Percentiles rank a stretch among this genome's conserved stretches.
Evolutionary conservation across 2,888 invertebrate species (phyloP).

Genomic region (Mylabris sibirica): DNA sequence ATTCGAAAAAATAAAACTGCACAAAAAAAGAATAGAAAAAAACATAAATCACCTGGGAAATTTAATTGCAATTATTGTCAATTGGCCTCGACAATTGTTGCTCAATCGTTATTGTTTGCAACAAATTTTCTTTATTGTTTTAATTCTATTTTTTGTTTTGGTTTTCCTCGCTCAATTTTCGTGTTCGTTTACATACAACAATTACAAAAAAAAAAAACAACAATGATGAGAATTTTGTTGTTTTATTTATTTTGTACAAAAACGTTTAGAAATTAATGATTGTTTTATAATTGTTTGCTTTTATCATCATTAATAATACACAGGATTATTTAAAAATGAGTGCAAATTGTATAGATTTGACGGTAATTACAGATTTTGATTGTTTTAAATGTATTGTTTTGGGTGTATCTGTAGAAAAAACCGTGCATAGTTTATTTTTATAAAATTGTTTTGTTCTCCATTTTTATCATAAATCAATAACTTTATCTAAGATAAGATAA

Average conservation of each 20-base stretch:
- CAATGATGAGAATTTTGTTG: background rate
- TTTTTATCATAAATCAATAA: background rate
- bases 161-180: background rate
- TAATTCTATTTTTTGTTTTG: background rate
- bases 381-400: background rate
- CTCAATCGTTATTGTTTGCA: conserved; percentile 5
- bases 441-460: background rate
- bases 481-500: conserved; percentile 35
- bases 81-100: background rate
- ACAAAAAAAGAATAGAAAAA: background rate
- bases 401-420: too few relatives aligned
- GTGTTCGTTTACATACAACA: background rate
- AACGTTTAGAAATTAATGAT: background rate
- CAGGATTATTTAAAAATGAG: background rate
- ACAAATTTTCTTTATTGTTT: conserved; percentile 5
- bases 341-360: too few relatives aligned
- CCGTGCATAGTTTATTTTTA: background rate
- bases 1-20: background rate
- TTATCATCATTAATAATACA: background rate
- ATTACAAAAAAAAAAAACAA: background rate
- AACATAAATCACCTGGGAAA: background rate
- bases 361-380: too few relatives aligned
- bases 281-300: background rate
- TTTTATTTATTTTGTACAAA: background rate
- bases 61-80: conserved; percentile 3